Evolutionary conservation across 2,888 invertebrate species (phyloP), one percentile per base, ranked within the genome.

Genomic region (Idaea straminata): DNA sequence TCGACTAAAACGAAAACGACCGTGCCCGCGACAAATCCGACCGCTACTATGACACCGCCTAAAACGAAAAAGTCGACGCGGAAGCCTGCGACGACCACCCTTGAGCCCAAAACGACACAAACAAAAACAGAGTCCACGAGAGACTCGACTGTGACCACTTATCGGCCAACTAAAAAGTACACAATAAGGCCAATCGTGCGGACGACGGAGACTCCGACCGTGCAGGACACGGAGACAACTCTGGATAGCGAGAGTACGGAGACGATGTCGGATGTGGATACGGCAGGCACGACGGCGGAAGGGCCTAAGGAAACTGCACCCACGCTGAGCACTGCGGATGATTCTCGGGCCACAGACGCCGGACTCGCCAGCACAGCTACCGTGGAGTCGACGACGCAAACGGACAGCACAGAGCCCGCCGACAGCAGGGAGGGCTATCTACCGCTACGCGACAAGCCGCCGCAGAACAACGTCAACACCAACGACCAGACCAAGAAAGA

Each of bases 401-500:
- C 84, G 64, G 91, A 91, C 65, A 84, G 84, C 73, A 90, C 91
- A n/a, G 92, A 92, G 70, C 83, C 89, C 5, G 88, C 87, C 59
- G 92, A 91, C 81, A 92, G 92, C 79, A 87, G 93, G 66, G 93
- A 93, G 77, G 93, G 93, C 63, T 92, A 91, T 74, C 81, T 92
- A 67, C 91, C 92, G 63, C 86, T 93, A 63, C 86, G 91, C 71
- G 93, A 93, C 80, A 92, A 92, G 72, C 91, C 91, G 62, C 89
- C 86, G 71, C 89, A 90, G 77, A 92, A 87, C 65, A 87, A 91
- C 81, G 93, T 92, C 76, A 92, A 92, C 83, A 92, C 92, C 84
- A 93, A 90, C 84, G 93, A 92, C 74, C 91, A 93, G 79, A 92
- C 92, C 68, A 93, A 93, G 79, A 93, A 93, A 89, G 93, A 93